phyloP scores from a whole-genome alignment of 1,140 invertebrate genomes.

The Pissodes strobi region DNA sequence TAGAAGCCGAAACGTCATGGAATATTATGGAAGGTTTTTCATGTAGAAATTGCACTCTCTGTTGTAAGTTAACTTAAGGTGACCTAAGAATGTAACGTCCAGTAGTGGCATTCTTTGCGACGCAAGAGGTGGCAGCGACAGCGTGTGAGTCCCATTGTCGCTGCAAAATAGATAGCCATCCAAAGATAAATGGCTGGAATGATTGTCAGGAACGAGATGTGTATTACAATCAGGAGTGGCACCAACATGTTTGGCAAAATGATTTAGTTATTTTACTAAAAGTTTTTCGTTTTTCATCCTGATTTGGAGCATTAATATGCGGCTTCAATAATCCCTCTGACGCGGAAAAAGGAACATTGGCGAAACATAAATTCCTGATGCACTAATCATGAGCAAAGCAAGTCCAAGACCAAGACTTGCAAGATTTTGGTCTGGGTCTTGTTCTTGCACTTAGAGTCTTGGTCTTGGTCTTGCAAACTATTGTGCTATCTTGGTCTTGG shows the following conservation, averaged over 20 bases:
- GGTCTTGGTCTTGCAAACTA: no score
- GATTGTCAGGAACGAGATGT: conserved; percentile 49
- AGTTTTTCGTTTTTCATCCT: background rate
- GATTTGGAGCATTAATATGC: no score
- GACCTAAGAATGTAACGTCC: conserved; percentile 43
- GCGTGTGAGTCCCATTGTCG: conserved; percentile 37
- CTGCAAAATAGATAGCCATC: conserved; percentile 7
- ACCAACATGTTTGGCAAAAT: conserved; percentile 8
- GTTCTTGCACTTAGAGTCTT: no score
- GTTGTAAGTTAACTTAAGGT: conserved; percentile 11
- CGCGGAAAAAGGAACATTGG: no score
- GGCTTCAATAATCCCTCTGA: no score
- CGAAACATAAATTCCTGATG: no score
- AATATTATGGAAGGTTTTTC: conserved; percentile 22
- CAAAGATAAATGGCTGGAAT: no score
- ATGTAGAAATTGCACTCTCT: conserved; percentile 30
- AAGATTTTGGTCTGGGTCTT: no score
- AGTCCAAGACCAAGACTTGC: no score
- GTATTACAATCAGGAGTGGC: conserved; percentile 33
- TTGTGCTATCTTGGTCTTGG: no score
- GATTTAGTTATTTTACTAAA: conserved; percentile 19
- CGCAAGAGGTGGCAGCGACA: conserved; percentile 24
- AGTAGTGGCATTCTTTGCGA: conserved; percentile 53
- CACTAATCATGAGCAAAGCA: no score
- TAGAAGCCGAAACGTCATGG: no score